Conservation (phyloP, 2,797 vertebrate species). For the Enteromius fasciolatus region DNA sequence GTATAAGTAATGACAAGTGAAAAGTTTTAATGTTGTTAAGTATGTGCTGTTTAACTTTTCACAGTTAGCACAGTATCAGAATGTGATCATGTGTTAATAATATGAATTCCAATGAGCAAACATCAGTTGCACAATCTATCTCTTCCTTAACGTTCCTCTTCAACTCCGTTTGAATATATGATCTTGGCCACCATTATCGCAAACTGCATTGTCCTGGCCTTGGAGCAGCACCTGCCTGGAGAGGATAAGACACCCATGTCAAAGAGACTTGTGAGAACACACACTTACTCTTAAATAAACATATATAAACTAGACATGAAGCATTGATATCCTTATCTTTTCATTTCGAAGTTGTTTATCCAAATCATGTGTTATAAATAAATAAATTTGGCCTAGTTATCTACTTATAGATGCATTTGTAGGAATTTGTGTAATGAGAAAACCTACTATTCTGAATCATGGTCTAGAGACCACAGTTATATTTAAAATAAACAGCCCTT, state of each 20-base stretch:
- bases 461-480: constrained; percentile 10
- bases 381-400: not conserved
- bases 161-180: constrained; percentile 98
- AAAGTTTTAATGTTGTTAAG: not conserved
- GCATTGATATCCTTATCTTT: not conserved
- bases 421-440: not conserved
- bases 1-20: not conserved
- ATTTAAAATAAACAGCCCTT: not conserved
- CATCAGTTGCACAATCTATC: not conserved
- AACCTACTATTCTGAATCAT: not conserved
- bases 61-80: not conserved
- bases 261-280: constrained; percentile 87
- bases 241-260: constrained; percentile 99
- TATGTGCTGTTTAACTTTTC: not conserved
- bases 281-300: not conserved
- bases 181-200: constrained; percentile 98
- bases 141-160: constrained; percentile 81
- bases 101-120: not conserved
- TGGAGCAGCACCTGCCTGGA: constrained; percentile 96
- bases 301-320: not conserved
- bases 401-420: not conserved
- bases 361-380: not conserved
- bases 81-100: not conserved
- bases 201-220: constrained; percentile 95
- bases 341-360: not conserved